Conservation (phyloP, 2,888 invertebrate species). For the Cyrtodaria siliqua region DNA sequence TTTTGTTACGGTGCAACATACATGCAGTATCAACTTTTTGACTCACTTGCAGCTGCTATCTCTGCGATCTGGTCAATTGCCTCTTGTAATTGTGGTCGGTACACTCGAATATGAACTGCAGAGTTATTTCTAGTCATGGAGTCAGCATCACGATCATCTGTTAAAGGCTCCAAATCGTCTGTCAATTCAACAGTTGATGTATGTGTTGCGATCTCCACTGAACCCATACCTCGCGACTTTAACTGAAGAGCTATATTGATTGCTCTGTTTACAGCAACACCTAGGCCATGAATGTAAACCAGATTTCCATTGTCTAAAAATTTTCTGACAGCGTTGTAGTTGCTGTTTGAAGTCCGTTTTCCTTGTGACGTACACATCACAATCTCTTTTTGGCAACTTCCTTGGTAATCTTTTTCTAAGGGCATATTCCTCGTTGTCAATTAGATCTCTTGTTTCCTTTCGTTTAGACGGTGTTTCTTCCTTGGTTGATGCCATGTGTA, state of each 20-base stretch:
- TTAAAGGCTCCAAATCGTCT: constrained; percentile 94
- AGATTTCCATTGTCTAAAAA: constrained; percentile 91
- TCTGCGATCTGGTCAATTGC: constrained; percentile 14
- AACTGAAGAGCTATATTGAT: constrained; percentile 94
- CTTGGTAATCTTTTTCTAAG: constrained; percentile 90
- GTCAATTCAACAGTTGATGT: constrained; percentile 95
- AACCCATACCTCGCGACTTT: constrained; percentile 86
- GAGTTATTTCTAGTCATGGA: constrained; percentile 92
- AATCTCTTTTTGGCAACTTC: constrained; percentile 89
- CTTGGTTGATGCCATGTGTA: too few species aligned
- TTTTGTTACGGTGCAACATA: too few species aligned
- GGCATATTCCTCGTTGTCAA: constrained; percentile 86
- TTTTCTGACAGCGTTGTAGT: constrained; percentile 91
- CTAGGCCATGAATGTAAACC: constrained; percentile 95
- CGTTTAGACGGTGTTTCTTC: constrained; percentile 12
- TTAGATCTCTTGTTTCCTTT: constrained; percentile 64
- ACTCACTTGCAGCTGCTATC: too few species aligned
- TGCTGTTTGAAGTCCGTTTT: constrained; percentile 93
- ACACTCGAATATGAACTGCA: constrained; percentile 93
- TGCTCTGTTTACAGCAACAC: constrained; percentile 94
- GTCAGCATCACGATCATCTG: constrained; percentile 92
- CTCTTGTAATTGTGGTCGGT: constrained; percentile 36
- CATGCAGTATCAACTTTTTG: too few species aligned
- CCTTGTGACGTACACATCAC: constrained; percentile 94
- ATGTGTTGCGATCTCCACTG: constrained; percentile 91